Evolutionary conservation across 2,888 invertebrate genomes (phyloP), one percentile per base, ranked within the genome.

Genomic region (Crocallis elinguaria): DNA sequence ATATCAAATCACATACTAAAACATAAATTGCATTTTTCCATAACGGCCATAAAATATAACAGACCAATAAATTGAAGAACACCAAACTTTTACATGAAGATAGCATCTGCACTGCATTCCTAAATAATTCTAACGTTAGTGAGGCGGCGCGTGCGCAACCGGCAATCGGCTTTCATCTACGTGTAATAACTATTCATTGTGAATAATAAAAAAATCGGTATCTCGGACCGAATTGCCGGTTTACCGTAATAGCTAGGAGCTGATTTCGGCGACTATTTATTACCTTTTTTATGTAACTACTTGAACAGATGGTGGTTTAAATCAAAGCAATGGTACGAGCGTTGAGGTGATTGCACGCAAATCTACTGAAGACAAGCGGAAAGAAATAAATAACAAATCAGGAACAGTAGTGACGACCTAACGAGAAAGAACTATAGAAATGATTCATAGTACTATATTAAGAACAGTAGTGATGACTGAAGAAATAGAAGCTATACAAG

Each of bases 171-270:
- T 81, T 78, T 79, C 82, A 81, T 83, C 81, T 79, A 67, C 70
- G 70, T 72, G 70, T 80, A 81, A 82, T 83, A 82, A 79, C 80
- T 79, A 80, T 79, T 80, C 77, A 81, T 81, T 79, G 77, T 66
- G 70, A 50, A 75, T 77, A 75, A 82, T 84, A 84, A 82, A 80
- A 80, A 80, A 77, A 63, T 73, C 65, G 21, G 69, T 77, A 82
- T 78, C 76, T 68, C 67, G 61, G 62, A 71, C 67, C 57, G 66
- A 71, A 77, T 75, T 73, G 73, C 71, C 58, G 68, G 69, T 79
- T 75, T 83, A 82, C 78, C 78, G 82, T 82, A 81, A 82, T 82
- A 71, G 82, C 84, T 83, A 67, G 75, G 57, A 82, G 84, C 79
- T 75, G 63, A 73, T 75, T 77, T 77, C 69, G 69, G 70, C 62